phyloP scores from a whole-genome alignment of 1,140 invertebrate genomes.

The Lepidotrigona ventralis region DNA sequence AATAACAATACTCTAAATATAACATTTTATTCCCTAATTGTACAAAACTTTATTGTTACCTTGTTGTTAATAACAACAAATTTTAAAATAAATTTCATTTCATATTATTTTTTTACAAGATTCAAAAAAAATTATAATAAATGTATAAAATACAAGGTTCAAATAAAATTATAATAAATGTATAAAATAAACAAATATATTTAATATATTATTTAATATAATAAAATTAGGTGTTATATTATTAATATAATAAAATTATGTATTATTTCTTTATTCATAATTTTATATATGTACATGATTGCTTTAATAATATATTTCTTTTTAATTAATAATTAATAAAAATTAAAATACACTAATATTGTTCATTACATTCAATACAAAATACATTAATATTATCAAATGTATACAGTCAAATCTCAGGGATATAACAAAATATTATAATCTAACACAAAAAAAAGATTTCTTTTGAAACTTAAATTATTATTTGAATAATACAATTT shows the following conservation, averaged over 20 bases:
- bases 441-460: not conserved
- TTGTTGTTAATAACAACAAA: not conserved
- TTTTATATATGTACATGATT: not conserved
- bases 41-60: not conserved
- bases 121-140: not conserved
- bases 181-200: too few relatives aligned
- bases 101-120: not conserved
- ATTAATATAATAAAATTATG: not conserved
- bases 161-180: not conserved
- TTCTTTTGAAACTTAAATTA: too few relatives aligned
- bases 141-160: not conserved
- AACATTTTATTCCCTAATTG: too few relatives aligned
- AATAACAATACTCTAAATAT: too few relatives aligned
- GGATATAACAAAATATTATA: too few relatives aligned
- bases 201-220: not conserved
- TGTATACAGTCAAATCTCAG: too few relatives aligned
- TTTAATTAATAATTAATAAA: not conserved
- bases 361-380: too few relatives aligned
- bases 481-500: not conserved
- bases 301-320: not conserved
- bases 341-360: not conserved
- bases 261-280: not conserved
- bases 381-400: not conserved
- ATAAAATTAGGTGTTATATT: not conserved
- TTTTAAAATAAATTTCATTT: not conserved